These are phyloP conservation scores for Protosalanx chinensis DNA, from an alignment of 2,797 vertebrate genomes.

Conservation along the genomic window DNA sequence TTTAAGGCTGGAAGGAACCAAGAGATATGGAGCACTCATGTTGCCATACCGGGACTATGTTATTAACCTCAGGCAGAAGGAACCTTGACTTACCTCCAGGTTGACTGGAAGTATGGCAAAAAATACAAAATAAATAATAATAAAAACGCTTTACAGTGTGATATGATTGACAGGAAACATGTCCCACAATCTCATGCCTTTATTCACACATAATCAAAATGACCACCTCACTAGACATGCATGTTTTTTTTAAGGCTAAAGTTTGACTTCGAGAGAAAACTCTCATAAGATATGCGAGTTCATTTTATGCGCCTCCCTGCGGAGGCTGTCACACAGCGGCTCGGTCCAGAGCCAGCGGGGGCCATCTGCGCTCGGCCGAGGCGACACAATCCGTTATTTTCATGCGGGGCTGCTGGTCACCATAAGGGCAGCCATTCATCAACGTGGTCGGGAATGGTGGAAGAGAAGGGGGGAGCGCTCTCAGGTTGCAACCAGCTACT, in stretches of 20 bases:
- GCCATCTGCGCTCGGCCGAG: constrained; percentile 13
- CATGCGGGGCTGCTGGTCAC: constrained; percentile 1
- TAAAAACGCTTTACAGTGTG: too few species aligned
- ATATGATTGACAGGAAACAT: too few species aligned
- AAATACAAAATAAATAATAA: too few species aligned
- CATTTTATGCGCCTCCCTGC: neutral
- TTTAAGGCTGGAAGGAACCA: neutral
- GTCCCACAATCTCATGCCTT: too few species aligned
- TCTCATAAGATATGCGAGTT: too few species aligned
- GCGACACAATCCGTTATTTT: constrained; percentile 19
- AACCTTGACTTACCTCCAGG: neutral
- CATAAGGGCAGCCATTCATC: constrained; percentile 21
- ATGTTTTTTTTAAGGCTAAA: too few species aligned
- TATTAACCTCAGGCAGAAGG: neutral
- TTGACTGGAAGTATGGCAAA: neutral
- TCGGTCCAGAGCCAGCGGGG: neutral
- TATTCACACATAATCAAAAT: too few species aligned
- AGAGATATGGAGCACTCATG: constrained; percentile 5
- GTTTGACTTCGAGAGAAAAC: too few species aligned
- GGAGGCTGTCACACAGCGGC: neutral
- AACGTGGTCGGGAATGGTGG: constrained; percentile 6
- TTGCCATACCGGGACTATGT: neutral
- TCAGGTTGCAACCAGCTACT: constrained; percentile 27
- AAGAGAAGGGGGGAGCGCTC: constrained; percentile 11
- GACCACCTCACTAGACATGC: too few species aligned